Conservation (phyloP, 2,797 vertebrate species). For the Silurus lanzhouensis region DNA sequence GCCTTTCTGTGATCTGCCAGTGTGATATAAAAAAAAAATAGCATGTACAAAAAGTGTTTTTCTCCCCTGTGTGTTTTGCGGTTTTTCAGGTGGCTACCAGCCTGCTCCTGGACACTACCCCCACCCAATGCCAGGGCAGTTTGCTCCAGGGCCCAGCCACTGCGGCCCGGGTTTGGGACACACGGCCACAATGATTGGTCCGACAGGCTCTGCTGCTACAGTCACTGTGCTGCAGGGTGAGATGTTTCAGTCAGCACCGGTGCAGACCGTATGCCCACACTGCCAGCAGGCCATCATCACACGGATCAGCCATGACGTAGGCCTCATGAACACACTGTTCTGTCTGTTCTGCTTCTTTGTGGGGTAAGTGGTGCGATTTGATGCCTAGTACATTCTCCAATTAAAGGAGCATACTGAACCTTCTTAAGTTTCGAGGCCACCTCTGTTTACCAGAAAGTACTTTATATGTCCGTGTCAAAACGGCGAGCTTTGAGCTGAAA, state of each 20-base stretch:
- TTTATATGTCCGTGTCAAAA: no score
- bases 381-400: background rate
- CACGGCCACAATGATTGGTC: conserved; percentile 87
- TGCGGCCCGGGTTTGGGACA: conserved; percentile 84
- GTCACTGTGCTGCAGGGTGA: conserved; percentile 97
- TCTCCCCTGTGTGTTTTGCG: no score
- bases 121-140: conserved; percentile 69
- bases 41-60: background rate
- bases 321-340: conserved; percentile 95
- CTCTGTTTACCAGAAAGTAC: no score
- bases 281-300: conserved; percentile 97
- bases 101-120: conserved; percentile 73
- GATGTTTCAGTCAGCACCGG: conserved; percentile 90
- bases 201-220: conserved; percentile 85
- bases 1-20: background rate
- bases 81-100: conserved; percentile 66
- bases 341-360: conserved; percentile 98
- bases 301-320: conserved; percentile 90
- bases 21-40: background rate
- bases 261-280: conserved; percentile 96
- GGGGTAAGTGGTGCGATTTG: conserved; percentile 77
- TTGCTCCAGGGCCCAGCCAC: conserved; percentile 62
- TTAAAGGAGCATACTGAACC: background rate
- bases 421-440: no score
- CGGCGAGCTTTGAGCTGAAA: no score